These are phyloP conservation scores for Argopecten irradians DNA, from an alignment of 1,140 invertebrate genomes.

Conservation along the genomic window DNA sequence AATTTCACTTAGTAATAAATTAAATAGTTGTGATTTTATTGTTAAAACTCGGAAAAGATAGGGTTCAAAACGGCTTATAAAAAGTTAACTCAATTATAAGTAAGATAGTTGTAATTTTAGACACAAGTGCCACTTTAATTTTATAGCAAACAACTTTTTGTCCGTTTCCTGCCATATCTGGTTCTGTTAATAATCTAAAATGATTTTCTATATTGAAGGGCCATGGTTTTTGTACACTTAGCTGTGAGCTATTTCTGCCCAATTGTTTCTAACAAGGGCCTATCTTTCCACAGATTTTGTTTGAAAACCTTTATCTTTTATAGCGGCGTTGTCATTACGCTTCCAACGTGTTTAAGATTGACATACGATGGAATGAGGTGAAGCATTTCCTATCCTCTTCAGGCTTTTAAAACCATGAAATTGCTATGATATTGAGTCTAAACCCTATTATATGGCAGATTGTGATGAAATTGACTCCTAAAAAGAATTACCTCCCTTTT, in stretches of 20 bases:
- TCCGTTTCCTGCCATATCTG: background rate
- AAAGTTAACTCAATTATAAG: background rate
- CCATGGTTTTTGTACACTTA: background rate
- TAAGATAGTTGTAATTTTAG: conserved; percentile 11
- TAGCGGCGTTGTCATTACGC: background rate
- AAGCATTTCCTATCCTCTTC: background rate
- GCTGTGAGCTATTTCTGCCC: background rate
- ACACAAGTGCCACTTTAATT: conserved; percentile 1
- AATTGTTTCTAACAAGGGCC: background rate
- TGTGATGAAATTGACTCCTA: too few species aligned
- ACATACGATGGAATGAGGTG: background rate
- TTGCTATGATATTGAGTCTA: background rate
- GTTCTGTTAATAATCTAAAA: background rate
- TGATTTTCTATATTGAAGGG: background rate
- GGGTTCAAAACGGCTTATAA: too few species aligned
- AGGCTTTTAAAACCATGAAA: background rate
- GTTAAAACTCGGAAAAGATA: too few species aligned
- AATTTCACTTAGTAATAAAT: background rate
- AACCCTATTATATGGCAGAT: background rate
- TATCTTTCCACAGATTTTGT: background rate
- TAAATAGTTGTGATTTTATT: conserved; percentile 8
- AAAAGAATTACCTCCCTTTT: too few species aligned
- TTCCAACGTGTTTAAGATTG: background rate
- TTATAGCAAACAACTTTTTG: background rate
- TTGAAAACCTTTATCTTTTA: background rate